Base-by-base conservation (phyloP, 1,140 invertebrate species). In the Lucilia cuprina region DNA sequence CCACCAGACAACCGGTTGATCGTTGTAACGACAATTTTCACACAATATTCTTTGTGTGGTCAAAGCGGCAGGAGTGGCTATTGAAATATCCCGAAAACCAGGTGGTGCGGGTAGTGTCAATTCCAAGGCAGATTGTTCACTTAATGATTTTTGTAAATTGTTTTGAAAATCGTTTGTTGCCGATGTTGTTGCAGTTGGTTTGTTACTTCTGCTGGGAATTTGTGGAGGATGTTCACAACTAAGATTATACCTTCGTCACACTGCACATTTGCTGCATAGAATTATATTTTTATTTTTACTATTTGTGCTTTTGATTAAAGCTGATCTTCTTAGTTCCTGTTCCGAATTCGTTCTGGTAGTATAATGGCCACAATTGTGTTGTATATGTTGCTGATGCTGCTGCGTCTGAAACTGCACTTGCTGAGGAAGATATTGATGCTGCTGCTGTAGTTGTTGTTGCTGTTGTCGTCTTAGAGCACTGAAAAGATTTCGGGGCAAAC, bases 221-320 rank as follows among this genome's bases (percentile, higher is more conserved):
- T 75, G 25, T 55, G 82, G 78, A 41, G 89, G 89, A 86, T 90
- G 89, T 87, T 88, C 88, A 86, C 89, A 90, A 87, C 86, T 88
- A 85, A 89, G 85, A 85, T 90, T 90, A 87, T 90, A 89, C 89
- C 89, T 90, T 90, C 89, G 89, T 90, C 89, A 90, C 89, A 90
- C 89, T 77, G 89, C 89, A 35, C 89, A 90, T 86, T 88, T 89
- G 83, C 90, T 88, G 86, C 89, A 90, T 83, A 90, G 85, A 84
- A 90, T 88, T 25, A 86, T 85, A 86, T 85, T 87, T 65, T 80
- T 80, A 80, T 80, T 80, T 19, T 19, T 70, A 70, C 12, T 25
- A 80, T 21, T 80, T 25, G 41, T 78, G 34, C 75, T 49, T 85
- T 87, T 55, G 86, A 82, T 74, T 50, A 65, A 30, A 80, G 80